Evolutionary conservation across 2,888 invertebrate genomes (phyloP), one percentile per base, ranked within the genome.

Genomic region (Leptopilina syphax): DNA sequence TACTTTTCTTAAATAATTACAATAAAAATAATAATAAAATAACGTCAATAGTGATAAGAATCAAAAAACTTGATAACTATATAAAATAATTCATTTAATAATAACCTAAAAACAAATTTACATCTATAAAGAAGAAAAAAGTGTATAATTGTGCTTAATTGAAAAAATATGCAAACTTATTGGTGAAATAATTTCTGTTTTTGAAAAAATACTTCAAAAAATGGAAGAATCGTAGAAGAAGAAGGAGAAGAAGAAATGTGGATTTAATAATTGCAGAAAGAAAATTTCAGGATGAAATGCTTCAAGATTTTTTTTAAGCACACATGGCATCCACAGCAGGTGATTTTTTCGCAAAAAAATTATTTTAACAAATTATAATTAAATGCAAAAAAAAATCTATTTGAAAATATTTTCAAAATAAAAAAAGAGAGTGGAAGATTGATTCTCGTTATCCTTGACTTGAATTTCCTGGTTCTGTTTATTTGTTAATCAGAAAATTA

Each of bases 321-420:
- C 79, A 91, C 91, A 76, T 91, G 91, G 91, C 89, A 89, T 67
- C 90, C 87, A 70, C 90, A 91, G 83, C 91, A 91, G 90, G 91
- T 91, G 83, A 87, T 77, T 54, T 24, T 67, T 18, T 1, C 4
- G 3, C 4, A n/a, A 0, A n/a, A 3, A 60, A n/a, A n/a, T 0
- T 60, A 3, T 18, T 12, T 13, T 9, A 60, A 60, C 6, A 60
- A 60, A 60, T 6, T 60, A 27, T 1, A 7, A 18, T 50, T 12
- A 10, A 68, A 24, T 10, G 10, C 1, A 8, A 44, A 0, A 50
- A 24, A 60, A 60, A 60, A 9, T 34, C 34, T n/a, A 60, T n/a
- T 60, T n/a, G 13, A 60, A n/a, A 60, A 60, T 60, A 60, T 44
- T 41, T 1, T 7, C 13, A 7, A 44, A 67, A n/a, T 67, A 18